Percentiles rank a stretch among this genome's conserved stretches.
Evolutionary conservation across 2,888 invertebrate species (phyloP).

Genomic region (Drosophila prostipennis): DNA sequence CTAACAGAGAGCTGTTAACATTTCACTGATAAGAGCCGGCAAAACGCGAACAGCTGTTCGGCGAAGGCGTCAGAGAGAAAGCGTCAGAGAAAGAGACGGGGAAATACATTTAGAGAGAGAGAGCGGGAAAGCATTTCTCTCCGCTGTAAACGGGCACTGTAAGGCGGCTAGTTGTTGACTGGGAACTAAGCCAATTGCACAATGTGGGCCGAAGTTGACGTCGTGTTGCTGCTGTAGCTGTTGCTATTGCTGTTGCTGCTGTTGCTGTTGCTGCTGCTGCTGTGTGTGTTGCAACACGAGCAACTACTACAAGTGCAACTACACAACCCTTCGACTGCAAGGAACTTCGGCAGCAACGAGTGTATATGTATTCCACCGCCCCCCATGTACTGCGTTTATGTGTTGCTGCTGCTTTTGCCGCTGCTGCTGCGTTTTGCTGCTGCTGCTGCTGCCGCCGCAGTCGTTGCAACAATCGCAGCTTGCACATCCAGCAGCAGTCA

Average conservation of each 20-base stretch:
- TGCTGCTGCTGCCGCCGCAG: conserved; percentile 45
- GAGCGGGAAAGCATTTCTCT: conserved; percentile 33
- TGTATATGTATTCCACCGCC: conserved; percentile 45
- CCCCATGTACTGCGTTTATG: conserved; percentile 54
- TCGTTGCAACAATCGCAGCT: conserved; percentile 77
- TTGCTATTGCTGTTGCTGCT: conserved; percentile 52
- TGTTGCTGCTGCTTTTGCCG: conserved; percentile 53
- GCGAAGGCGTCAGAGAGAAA: conserved; percentile 12
- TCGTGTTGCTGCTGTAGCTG: conserved; percentile 37
- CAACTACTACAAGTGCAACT: conserved; percentile 44
- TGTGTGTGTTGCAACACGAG: conserved; percentile 65
- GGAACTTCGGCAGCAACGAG: conserved; percentile 59
- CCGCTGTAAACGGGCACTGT: conserved; percentile 51
- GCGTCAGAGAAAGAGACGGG: conserved; percentile 9
- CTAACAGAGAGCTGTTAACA: conserved; percentile 56
- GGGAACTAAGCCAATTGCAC: conserved; percentile 51
- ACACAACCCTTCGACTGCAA: conserved; percentile 71
- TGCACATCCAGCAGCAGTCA: conserved; percentile 75
- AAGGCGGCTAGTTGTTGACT: conserved; percentile 45
- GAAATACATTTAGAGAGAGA: background rate
- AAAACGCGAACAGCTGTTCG: conserved; percentile 51
- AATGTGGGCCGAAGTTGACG: conserved; percentile 52
- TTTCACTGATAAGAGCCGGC: conserved; percentile 72
- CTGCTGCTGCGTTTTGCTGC: conserved; percentile 45
- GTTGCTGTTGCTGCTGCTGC: conserved; percentile 40